phyloP scores from a whole-genome alignment of 92 coral and sea anemone species.

The Plumapathes pennacea region DNA sequence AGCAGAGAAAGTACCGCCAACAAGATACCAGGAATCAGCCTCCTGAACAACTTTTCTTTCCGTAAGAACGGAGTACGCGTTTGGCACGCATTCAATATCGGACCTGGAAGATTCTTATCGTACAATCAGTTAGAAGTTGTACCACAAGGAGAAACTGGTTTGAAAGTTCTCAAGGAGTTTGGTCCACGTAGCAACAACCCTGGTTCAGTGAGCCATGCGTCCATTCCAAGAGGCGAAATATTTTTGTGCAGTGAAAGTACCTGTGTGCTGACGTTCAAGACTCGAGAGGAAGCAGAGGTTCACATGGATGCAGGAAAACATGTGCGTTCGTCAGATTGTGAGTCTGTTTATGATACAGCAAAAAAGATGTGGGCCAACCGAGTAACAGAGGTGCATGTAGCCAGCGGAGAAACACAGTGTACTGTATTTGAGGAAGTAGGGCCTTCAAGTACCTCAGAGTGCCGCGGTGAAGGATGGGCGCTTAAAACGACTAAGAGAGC shows the following conservation, averaged over 20 bases:
- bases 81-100: conserved; percentile 36
- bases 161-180: conserved; percentile 14
- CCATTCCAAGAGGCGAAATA: conserved; percentile 28
- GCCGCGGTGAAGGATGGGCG: conserved; percentile 35
- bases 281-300: conserved; percentile 23
- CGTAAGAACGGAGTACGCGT: conserved; percentile 18
- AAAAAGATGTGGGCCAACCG: conserved; percentile 16
- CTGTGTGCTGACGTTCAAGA: conserved; percentile 22
- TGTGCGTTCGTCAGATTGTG: conserved; percentile 8
- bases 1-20: too few relatives aligned
- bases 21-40: too few relatives aligned
- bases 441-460: conserved; percentile 2
- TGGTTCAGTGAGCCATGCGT: conserved; percentile 10
- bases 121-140: conserved; percentile 18
- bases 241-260: conserved; percentile 19
- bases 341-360: conserved; percentile 10
- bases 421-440: conserved; percentile 16
- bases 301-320: conserved; percentile 24
- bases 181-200: conserved; percentile 16
- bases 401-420: conserved; percentile 17
- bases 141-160: conserved; percentile 8
- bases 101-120: conserved; percentile 12
- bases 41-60: conserved; percentile 20
- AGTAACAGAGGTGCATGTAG: conserved; percentile 20
- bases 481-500: conserved; percentile 22